These are phyloP conservation scores for Aphidoletes aphidimyza DNA, from an alignment of 2,888 invertebrate species.

Conservation along the genomic window DNA sequence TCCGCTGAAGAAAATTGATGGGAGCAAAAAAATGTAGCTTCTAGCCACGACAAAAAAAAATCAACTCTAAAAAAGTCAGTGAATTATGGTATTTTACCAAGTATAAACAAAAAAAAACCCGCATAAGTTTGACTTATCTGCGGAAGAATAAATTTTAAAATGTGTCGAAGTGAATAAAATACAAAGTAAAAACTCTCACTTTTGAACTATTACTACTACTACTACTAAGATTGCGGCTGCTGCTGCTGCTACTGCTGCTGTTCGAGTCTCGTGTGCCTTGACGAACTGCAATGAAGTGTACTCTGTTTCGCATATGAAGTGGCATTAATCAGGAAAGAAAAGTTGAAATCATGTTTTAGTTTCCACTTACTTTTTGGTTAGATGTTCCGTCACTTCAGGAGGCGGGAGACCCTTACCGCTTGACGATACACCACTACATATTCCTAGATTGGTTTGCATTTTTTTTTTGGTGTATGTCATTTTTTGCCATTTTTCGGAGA, in stretches of 20 bases:
- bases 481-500: neutral
- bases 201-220: no score
- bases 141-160: neutral
- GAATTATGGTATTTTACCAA: neutral
- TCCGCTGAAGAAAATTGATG: no score
- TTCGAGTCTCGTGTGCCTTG: neutral
- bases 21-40: no score
- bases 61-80: neutral
- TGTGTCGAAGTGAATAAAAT: neutral
- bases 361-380: neutral
- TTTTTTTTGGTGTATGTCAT: neutral
- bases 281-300: neutral
- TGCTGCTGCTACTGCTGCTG: no score
- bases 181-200: neutral
- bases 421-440: neutral
- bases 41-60: neutral
- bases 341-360: conserved; percentile 3
- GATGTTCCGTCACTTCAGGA: neutral
- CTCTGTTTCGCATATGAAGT: neutral
- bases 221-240: no score
- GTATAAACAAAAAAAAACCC: neutral
- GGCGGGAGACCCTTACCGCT: neutral
- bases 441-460: conserved; percentile 11
- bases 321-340: conserved; percentile 17
- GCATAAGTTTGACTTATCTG: neutral